Base-by-base conservation (phyloP, 2,797 vertebrate species). In the Anabacerthia variegaticeps region DNA sequence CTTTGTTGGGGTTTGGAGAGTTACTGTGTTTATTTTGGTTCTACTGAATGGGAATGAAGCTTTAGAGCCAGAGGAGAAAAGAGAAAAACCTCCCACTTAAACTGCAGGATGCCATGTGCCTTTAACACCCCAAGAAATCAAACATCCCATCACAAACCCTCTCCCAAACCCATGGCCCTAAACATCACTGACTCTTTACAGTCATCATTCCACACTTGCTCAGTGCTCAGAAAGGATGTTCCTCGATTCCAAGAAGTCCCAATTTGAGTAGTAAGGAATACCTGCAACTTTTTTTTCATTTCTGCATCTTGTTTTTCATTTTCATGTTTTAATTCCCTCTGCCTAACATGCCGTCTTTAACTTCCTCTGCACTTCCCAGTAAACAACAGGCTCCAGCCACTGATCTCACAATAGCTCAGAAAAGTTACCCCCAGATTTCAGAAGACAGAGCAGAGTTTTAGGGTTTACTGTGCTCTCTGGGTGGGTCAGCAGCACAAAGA, bases 11-110 rank as follows among this genome's bases (percentile, higher is more conserved):
- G 7, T 4, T 43, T 83, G 68, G 78, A 1, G 71, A 72, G 14
- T 73, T 71, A 28, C 77, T 90, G 87, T 58, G 27, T 69, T 88
- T 83, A 43, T 91, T 91, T 89, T 66, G 58, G 21, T 77, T 92
- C 72, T 61, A 0, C 37, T 90, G 88, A 81, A 89, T 44, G 36
- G 39, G 36, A 75, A 68, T 34, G 16, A 82, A 79, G 24, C 10
- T 39, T 85, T 32, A 89, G 46, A 80, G 76, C 3, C 76, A 95
- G 39, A 18, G 36, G 56, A 74, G 61, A 56, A 79, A 91, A 72
- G 17, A 73, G 23, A 51, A 63, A 91, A 85, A 36, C 0, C 19
- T 73, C 34, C 49, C 22, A 78, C 44, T 78, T 28, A 36, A 48
- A 51, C 36, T 75, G 39, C n/a, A 66, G 71, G 46, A 36, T 52